phyloP scores from a whole-genome alignment of 2,797 vertebrate species.

The Ciconia nigra region DNA sequence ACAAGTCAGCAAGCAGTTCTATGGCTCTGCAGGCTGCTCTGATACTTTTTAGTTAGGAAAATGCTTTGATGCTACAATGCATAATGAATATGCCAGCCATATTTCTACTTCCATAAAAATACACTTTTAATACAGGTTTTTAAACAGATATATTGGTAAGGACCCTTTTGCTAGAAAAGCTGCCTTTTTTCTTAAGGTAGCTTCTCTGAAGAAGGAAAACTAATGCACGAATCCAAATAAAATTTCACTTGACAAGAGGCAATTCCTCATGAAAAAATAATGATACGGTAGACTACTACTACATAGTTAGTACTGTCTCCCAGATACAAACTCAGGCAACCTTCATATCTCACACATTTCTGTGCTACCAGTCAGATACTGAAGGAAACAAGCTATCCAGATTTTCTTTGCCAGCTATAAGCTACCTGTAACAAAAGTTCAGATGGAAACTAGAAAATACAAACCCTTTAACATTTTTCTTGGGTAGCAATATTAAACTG shows the following conservation, averaged over 20 bases:
- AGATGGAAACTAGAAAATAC: not conserved
- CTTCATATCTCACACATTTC: not conserved
- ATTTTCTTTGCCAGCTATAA: not conserved
- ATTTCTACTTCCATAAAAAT: not conserved
- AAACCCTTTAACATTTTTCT: not conserved
- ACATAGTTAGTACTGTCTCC: not conserved
- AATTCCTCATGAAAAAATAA: not conserved
- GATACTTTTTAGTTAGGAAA: not conserved
- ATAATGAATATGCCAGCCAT: not conserved
- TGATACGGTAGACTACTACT: not conserved
- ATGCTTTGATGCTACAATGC: not conserved
- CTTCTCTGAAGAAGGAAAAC: not conserved
- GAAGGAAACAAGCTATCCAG: not conserved
- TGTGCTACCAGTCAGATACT: not conserved
- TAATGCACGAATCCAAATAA: not conserved
- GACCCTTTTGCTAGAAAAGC: not conserved
- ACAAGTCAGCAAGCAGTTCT: not conserved
- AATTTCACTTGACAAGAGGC: not conserved
- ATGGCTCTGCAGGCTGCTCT: not conserved
- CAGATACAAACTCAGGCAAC: not conserved
- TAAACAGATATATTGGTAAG: not conserved
- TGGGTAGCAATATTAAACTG: not conserved
- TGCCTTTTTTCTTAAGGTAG: not conserved
- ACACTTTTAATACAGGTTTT: not conserved
- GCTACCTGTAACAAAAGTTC: not conserved